Conservation (phyloP, 2,113 vertebrate genomes). For the Rhinogobius similis region DNA sequence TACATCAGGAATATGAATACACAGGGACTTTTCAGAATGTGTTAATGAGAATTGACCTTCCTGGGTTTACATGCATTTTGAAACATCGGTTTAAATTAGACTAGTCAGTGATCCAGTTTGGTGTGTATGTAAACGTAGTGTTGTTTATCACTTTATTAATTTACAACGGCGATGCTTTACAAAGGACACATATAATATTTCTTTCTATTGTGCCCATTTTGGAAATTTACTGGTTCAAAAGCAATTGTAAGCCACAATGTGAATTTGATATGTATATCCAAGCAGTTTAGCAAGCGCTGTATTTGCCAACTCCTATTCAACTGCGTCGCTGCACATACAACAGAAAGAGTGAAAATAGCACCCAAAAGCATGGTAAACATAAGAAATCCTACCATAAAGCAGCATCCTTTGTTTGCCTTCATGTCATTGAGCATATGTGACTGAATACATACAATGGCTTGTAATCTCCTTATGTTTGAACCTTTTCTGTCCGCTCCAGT, state of each 20-base stretch:
- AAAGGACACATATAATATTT: background rate
- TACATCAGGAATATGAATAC: too few relatives aligned
- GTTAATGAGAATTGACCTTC: too few relatives aligned
- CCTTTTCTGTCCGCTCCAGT: slow-evolving; percentile 36
- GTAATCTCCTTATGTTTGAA: slow-evolving; percentile 34
- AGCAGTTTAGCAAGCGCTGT: background rate
- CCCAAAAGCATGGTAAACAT: background rate
- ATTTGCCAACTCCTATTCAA: background rate
- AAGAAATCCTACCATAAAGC: background rate
- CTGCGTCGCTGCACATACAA: background rate
- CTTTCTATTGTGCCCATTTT: background rate
- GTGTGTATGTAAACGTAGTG: too few relatives aligned
- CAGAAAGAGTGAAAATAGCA: background rate
- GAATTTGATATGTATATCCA: background rate
- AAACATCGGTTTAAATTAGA: too few relatives aligned
- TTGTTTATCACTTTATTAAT: background rate
- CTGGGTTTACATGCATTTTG: too few relatives aligned
- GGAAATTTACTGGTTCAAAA: background rate
- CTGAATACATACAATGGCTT: slow-evolving; percentile 23
- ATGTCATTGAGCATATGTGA: slow-evolving; percentile 7
- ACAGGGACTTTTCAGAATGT: too few relatives aligned
- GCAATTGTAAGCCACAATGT: background rate
- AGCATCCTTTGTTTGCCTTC: background rate
- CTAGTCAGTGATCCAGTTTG: too few relatives aligned
- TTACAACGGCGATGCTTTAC: background rate